Evolutionary conservation across 2,113 vertebrate species (phyloP).

Genomic region (Antidorcas marsupialis): DNA sequence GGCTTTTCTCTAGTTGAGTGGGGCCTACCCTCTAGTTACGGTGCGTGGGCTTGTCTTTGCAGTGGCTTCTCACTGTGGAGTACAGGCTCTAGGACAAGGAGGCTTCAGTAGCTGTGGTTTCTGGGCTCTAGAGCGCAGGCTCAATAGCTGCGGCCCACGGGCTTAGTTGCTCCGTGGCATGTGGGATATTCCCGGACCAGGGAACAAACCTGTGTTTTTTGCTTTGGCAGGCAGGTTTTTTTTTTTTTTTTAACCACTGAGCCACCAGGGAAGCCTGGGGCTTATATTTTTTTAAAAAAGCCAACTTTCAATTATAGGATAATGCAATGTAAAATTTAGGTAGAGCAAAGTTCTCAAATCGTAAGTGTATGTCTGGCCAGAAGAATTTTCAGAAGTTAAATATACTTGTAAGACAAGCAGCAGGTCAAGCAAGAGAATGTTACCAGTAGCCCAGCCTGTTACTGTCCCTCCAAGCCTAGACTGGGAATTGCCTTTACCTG

Average conservation of each 20-base stretch:
- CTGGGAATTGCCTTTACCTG: no score
- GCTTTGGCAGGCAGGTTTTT: neutral
- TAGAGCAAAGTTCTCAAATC: neutral
- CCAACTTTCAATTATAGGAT: neutral
- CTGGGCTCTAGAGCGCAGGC: neutral
- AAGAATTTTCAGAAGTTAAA: neutral
- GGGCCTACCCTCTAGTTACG: neutral
- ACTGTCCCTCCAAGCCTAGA: neutral
- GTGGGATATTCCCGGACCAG: neutral
- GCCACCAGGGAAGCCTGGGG: neutral
- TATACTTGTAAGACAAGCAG: no score
- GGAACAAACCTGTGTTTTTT: neutral
- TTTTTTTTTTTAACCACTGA: neutral
- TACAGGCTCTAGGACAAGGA: neutral
- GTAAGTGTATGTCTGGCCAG: neutral
- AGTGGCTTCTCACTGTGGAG: neutral
- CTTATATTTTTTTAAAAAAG: neutral
- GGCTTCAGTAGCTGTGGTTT: neutral
- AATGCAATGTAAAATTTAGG: neutral
- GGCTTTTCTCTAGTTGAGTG: neutral
- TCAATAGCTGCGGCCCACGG: neutral
- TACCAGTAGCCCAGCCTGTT: neutral
- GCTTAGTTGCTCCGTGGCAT: neutral
- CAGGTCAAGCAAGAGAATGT: neutral
- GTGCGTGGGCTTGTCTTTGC: neutral